phyloP scores from a whole-genome alignment of 2,888 invertebrate genomes.

The Archaeoteleia sp. region DNA sequence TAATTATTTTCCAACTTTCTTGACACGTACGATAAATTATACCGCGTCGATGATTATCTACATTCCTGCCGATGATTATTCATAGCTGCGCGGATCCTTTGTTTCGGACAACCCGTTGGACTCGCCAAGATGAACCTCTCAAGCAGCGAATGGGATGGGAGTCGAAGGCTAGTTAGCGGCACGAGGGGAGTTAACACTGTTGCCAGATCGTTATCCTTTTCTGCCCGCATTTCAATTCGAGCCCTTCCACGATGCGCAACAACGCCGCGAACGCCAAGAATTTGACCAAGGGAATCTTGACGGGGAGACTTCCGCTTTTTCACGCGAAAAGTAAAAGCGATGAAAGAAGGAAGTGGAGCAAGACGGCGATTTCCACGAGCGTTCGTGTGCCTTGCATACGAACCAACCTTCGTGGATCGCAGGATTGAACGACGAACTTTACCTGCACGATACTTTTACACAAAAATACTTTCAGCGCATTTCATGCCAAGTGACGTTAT shows the following conservation, averaged over 20 bases:
- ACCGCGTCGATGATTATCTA: slow-evolving; percentile 33
- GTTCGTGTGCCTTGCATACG: too few relatives aligned
- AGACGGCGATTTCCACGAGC: slow-evolving; percentile 24
- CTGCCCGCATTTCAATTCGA: slow-evolving; percentile 19
- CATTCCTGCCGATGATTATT: slow-evolving; percentile 42
- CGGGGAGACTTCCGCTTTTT: slow-evolving; percentile 46
- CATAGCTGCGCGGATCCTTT: slow-evolving; percentile 33
- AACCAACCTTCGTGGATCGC: slow-evolving; percentile 12
- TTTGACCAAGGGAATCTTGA: slow-evolving; percentile 32
- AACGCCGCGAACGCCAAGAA: slow-evolving; percentile 34
- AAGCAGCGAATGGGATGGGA: slow-evolving; percentile 62
- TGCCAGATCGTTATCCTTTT: slow-evolving; percentile 69
- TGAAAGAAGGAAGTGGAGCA: slow-evolving; percentile 30
- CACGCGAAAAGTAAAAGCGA: slow-evolving; percentile 33
- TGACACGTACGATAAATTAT: slow-evolving; percentile 37
- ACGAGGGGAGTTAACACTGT: slow-evolving; percentile 69
- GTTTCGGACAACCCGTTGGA: slow-evolving; percentile 62
- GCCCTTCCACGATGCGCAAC: slow-evolving; percentile 28
- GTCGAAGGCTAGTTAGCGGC: slow-evolving; percentile 70
- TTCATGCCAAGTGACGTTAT: too few relatives aligned
- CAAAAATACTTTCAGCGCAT: too few relatives aligned
- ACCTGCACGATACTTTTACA: too few relatives aligned
- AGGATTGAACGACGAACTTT: too few relatives aligned
- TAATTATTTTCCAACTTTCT: slow-evolving; percentile 27
- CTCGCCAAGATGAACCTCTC: slow-evolving; percentile 60